phyloP scores from a whole-genome alignment of 1,140 invertebrate species.

The Leguminivora glycinivorella region DNA sequence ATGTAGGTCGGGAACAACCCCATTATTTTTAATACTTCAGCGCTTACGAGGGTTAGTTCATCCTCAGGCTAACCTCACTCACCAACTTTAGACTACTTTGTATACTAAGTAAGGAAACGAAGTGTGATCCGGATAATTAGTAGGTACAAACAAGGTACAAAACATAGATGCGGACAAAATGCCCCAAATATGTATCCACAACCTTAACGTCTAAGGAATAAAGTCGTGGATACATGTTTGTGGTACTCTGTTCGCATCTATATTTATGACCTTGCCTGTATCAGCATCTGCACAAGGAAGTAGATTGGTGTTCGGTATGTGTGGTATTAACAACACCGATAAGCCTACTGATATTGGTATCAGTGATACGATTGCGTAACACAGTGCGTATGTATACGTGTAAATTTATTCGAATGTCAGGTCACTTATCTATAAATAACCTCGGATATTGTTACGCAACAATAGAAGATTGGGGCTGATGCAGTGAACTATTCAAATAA shows the following conservation, averaged over 20 bases:
- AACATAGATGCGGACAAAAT: too few relatives aligned
- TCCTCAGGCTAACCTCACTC: too few relatives aligned
- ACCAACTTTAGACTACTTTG: too few relatives aligned
- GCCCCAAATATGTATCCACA: too few relatives aligned
- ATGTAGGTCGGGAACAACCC: too few relatives aligned
- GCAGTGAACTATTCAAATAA: not conserved
- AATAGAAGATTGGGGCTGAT: not conserved
- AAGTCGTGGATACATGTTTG: too few relatives aligned
- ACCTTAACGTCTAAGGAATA: too few relatives aligned
- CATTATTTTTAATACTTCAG: too few relatives aligned
- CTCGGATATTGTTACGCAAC: not conserved
- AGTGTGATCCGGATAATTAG: not conserved
- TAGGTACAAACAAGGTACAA: too few relatives aligned
- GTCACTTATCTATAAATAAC: not conserved
- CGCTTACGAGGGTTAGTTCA: too few relatives aligned
- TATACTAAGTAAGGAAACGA: not conserved
- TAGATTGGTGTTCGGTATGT: not conserved
- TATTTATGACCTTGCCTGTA: too few relatives aligned
- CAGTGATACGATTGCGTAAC: slow-evolving; percentile 3
- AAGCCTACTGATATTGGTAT: not conserved
- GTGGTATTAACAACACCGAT: not conserved
- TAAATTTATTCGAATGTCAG: slow-evolving; percentile 4
- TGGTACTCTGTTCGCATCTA: too few relatives aligned
- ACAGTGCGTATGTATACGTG: not conserved
- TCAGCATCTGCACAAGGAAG: not conserved